These are phyloP conservation scores for Porites lobata DNA, from an alignment of 92 coral and sea anemone genomes.

Conservation along the genomic window DNA sequence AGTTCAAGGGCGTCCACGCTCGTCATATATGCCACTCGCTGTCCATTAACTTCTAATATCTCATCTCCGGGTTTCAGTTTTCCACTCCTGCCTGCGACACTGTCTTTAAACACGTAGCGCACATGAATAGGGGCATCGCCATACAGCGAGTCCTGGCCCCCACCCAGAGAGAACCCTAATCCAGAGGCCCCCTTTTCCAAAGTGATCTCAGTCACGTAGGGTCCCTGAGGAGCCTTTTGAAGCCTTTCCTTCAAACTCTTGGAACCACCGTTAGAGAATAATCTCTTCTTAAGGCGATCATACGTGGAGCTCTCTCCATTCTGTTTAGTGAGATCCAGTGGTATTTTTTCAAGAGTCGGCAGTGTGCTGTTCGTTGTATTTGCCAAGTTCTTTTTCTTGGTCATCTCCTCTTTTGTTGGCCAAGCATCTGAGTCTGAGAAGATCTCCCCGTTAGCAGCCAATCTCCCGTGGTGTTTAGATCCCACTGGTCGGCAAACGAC, in stretches of 20 bases:
- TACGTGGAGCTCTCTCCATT: slow-evolving; percentile 67
- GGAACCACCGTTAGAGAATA: slow-evolving; percentile 79
- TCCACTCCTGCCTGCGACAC: slow-evolving; percentile 80
- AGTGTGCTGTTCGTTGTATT: slow-evolving; percentile 47
- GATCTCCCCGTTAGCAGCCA: slow-evolving; percentile 43
- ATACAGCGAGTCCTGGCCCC: slow-evolving; percentile 95
- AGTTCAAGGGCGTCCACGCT: slow-evolving; percentile 92
- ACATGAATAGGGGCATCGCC: slow-evolving; percentile 98
- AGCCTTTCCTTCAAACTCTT: slow-evolving; percentile 83
- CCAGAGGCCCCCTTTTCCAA: slow-evolving; percentile 94
- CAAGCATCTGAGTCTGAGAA: slow-evolving; percentile 84
- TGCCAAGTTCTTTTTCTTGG: slow-evolving; percentile 62
- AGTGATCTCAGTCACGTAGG: slow-evolving; percentile 70
- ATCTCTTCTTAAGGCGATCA: slow-evolving; percentile 82
- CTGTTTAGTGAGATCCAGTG: slow-evolving; percentile 71
- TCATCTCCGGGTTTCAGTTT: slow-evolving; percentile 89
- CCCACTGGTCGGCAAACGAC: slow-evolving; percentile 87
- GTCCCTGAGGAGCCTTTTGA: slow-evolving; percentile 75
- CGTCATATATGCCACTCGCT: slow-evolving; percentile 83
- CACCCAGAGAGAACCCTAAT: slow-evolving; percentile 93
- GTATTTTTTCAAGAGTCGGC: slow-evolving; percentile 69
- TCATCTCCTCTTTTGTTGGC: slow-evolving; percentile 86
- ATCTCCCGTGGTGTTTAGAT: slow-evolving; percentile 57
- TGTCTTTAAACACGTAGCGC: slow-evolving; percentile 85
- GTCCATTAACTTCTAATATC: slow-evolving; percentile 95